Base-by-base conservation (phyloP, 2,888 invertebrate species). In the Meteorus cinctellus region DNA sequence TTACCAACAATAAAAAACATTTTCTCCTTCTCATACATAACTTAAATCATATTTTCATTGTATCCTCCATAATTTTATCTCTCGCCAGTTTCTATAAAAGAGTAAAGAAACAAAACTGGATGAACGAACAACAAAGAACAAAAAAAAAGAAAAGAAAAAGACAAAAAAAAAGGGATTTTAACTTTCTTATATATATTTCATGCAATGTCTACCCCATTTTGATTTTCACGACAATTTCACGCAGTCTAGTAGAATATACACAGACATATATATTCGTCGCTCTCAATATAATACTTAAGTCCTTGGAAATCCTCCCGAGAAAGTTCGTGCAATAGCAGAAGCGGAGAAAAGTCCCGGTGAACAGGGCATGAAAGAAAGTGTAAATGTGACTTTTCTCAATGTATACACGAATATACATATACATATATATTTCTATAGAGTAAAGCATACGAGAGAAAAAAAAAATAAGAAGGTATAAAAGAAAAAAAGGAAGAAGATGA, bases 141-240 rank as follows among this genome's bases (percentile, higher is more conserved):
- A 69, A 60, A 45, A 45, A 71, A 29, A 71, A 27, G 8, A 27
- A 59, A 29, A 41, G 14, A 24, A 3, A 19, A 16, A 10, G 45
- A 29, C 12, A 19, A 1, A 34, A 55, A 69, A 6, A 69, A 69
- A 71, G 45, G 60, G 27, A 31, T n/a, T 19, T 71, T 55, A 51
- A 19, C 60, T 63, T 62, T 62, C 19, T 45, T 27, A 24, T 51
- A 24, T 48, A 45, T 67, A 45, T 77, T 34, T 68, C 19, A 62
- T 66, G 48, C 66, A 45, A 63, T 29, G 60, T 59, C 70, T 34
- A 41, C 71, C 41, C 45, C 71, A 41, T 71, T 71, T 71, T 41
- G 71, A 62, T 71, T 62, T 63, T 55, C 67, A 41, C 65, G 16
- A 27, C 51, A 65, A 41, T 65, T 71, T 41, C 62, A 31, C 60